Percentiles rank a stretch among this genome's conserved stretches.
Evolutionary conservation across 2,797 vertebrate genomes (phyloP).

Genomic region (Premnoplex brunnescens): DNA sequence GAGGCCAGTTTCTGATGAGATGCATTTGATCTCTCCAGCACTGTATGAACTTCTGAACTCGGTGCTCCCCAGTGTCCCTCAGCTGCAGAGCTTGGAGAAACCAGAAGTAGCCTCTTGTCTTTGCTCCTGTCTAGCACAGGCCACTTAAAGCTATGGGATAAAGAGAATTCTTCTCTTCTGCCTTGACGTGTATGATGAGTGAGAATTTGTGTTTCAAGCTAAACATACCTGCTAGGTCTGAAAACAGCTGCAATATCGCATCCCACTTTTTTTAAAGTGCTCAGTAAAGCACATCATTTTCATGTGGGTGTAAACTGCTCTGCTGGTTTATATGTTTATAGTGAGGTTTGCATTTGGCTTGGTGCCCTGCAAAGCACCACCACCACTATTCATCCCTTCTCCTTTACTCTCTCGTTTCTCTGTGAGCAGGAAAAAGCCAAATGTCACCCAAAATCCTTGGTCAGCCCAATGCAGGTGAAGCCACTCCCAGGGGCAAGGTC

Average conservation of each 20-base stretch:
- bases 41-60: background rate
- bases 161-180: background rate
- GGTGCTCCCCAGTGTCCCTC: background rate
- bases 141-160: background rate
- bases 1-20: background rate
- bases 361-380: background rate
- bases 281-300: background rate
- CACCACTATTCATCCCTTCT: background rate
- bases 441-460: background rate
- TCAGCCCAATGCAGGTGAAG: background rate
- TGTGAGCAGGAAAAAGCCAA: background rate
- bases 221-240: background rate
- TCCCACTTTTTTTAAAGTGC: background rate
- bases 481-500: background rate
- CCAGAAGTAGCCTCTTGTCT: background rate
- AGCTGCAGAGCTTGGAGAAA: background rate
- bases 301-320: background rate
- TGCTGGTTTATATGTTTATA: background rate
- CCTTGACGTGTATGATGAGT: background rate
- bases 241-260: background rate
- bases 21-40: background rate
- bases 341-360: background rate
- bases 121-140: background rate
- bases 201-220: constrained; percentile 9
- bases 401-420: background rate